Base-by-base conservation (phyloP, 2,797 vertebrate species). In the Phyllotis vaccarum region DNA sequence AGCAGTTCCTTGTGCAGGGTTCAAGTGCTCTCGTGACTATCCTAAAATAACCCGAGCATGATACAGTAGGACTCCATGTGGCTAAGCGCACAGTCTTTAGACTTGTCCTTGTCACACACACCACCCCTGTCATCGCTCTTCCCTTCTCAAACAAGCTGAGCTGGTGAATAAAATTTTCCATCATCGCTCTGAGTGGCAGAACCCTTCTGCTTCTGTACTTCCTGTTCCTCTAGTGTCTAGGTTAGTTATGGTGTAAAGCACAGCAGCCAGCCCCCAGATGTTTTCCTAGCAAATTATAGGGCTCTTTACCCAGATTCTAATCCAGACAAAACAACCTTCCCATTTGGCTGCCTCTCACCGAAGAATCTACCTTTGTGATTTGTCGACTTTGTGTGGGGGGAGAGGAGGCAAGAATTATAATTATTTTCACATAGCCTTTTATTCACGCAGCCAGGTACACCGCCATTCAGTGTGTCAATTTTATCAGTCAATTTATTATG, bases 1-100 rank as follows among this genome's bases (percentile, higher is more conserved):
- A 95, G 93, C 90, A 43, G 52, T 90, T 94, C 93, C 95, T 91
- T 97, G 97, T 96, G 95, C 79, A 96, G 89, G 90, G 96, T 96
- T 98, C 95, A 97, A 97, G 96, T 83, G 80, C 95, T 97, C 96
- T 96, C 64, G 64, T 95, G 93, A 97, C 83, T 16, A 2, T 85
- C 96, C 86, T 89, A 93, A 96, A 97, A 96, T 97, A 97, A 90
- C 92, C 76, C 2, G 11, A 83, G 64, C 87, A 70, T 92, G 94
- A 95, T 95, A 95, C 95, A 97, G 97, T 91, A 96, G 94, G 87
- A 56, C 81, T 89, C 89, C 96, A 86, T 6, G 27, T 75, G 90
- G 89, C 74, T 66, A 72, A 96, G 86, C 46, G 58, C 74, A 43
- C 93, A 40, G 93, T 79, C 46, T 92, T 94, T 68, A 3, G 22